Evolutionary conservation across 2,113 vertebrate species (phyloP).

Genomic region (Syngnathoides biaculeatus): DNA sequence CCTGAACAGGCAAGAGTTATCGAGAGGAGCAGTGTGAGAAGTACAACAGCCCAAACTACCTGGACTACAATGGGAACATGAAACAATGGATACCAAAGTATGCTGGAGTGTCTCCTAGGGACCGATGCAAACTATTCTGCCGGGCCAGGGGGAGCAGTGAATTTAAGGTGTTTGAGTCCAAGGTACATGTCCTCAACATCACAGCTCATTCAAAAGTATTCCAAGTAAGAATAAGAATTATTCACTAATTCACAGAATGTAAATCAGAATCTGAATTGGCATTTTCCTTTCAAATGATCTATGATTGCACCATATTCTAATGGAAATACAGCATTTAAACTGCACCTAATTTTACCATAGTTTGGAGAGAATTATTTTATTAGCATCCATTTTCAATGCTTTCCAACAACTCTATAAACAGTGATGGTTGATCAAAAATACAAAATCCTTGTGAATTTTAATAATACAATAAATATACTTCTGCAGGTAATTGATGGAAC

Average conservation of each 20-base stretch:
- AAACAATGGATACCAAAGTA: slow-evolving; percentile 95
- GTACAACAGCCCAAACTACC: slow-evolving; percentile 83
- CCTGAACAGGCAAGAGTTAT: slow-evolving; percentile 84
- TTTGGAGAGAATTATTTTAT: background rate
- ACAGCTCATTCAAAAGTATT: background rate
- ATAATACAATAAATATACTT: background rate
- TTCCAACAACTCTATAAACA: background rate
- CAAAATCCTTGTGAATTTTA: background rate
- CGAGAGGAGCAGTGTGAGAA: slow-evolving; percentile 94
- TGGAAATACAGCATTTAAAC: background rate
- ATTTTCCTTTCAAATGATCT: background rate
- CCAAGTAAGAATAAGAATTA: background rate
- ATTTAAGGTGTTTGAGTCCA: slow-evolving; percentile 94
- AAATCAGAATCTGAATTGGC: background rate
- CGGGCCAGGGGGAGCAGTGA: slow-evolving; percentile 84
- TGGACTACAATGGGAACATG: slow-evolving; percentile 78
- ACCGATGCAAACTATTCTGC: slow-evolving; percentile 94
- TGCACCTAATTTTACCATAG: background rate
- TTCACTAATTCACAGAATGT: background rate
- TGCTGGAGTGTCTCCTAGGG: slow-evolving; percentile 85
- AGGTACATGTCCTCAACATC: slow-evolving; percentile 67
- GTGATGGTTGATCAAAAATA: background rate
- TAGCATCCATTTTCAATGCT: background rate
- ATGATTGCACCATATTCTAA: background rate
- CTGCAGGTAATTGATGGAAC: slow-evolving; percentile 90